A percentile compares a stretch with the other conserved stretches of the same genome.
Conservation (phyloP, 2,888 invertebrate species). For the Calameuta idolon region DNA sequence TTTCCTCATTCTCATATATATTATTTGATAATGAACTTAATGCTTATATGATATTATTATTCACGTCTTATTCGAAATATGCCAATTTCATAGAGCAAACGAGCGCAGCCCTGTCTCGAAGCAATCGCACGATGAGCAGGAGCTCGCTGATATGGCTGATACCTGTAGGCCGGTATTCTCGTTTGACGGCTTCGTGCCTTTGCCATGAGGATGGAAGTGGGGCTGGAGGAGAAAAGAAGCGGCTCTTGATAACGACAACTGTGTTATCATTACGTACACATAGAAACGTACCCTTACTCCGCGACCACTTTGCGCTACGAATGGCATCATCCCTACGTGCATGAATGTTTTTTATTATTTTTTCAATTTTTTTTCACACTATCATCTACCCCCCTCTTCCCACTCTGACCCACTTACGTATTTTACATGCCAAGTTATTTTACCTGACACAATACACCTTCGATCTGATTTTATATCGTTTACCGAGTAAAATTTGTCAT, state of each 20-base stretch:
- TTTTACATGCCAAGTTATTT: not conserved
- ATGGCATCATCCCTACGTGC: not conserved
- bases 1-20: not conserved
- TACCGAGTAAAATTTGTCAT: not conserved
- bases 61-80: not conserved
- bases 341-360: not conserved
- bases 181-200: constrained; percentile 47
- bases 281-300: not conserved
- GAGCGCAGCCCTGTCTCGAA: not conserved
- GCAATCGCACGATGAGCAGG: constrained; percentile 34
- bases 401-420: not conserved
- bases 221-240: constrained; percentile 37
- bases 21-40: not conserved
- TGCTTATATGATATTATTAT: not conserved
- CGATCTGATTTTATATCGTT: not conserved
- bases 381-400: not conserved
- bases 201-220: constrained; percentile 10
- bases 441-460: not conserved
- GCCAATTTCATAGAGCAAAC: not conserved
- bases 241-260: constrained; percentile 57
- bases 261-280: constrained; percentile 41
- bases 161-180: constrained; percentile 42
- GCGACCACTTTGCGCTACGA: not conserved
- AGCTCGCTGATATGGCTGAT: constrained; percentile 42
- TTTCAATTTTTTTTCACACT: not conserved